Percentiles rank a stretch among this genome's conserved stretches.
phyloP scores from a whole-genome alignment of 1,140 invertebrate genomes.

The Aplysia californica region DNA sequence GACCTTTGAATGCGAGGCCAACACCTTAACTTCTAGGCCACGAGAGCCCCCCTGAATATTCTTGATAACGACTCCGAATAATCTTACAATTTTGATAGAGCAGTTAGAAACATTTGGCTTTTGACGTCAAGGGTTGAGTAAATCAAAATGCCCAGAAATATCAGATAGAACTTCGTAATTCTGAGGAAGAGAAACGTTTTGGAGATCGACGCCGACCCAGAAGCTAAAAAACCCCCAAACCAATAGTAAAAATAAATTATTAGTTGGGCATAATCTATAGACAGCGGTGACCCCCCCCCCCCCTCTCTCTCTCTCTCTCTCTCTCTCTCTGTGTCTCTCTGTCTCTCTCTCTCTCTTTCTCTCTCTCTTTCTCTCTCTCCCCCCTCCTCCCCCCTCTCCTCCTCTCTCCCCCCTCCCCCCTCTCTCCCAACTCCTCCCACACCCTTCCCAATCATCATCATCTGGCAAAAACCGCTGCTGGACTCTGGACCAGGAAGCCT shows the following conservation, averaged over 20 bases:
- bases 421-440: not conserved
- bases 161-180: no score
- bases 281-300: not conserved
- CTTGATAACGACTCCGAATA: no score
- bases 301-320: not conserved
- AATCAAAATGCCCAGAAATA: not conserved
- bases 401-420: not conserved
- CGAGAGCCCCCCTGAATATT: no score
- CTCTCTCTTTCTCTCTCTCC: not conserved
- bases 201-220: not conserved
- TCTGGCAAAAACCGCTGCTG: not conserved
- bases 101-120: not conserved
- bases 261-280: not conserved
- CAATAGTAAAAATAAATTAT: not conserved
- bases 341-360: not conserved
- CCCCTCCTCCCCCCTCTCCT: slow-evolving; percentile 15
- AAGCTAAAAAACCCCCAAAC: not conserved
- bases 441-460: not conserved
- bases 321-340: not conserved
- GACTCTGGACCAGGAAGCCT: no score
- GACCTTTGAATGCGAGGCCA: no score
- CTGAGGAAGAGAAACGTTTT: no score
- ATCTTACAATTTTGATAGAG: no score
- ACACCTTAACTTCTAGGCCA: no score
- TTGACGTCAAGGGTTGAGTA: not conserved